Evolutionary conservation across 2,888 invertebrate species (phyloP).

Genomic region (Amphipyra tragopoginis): DNA sequence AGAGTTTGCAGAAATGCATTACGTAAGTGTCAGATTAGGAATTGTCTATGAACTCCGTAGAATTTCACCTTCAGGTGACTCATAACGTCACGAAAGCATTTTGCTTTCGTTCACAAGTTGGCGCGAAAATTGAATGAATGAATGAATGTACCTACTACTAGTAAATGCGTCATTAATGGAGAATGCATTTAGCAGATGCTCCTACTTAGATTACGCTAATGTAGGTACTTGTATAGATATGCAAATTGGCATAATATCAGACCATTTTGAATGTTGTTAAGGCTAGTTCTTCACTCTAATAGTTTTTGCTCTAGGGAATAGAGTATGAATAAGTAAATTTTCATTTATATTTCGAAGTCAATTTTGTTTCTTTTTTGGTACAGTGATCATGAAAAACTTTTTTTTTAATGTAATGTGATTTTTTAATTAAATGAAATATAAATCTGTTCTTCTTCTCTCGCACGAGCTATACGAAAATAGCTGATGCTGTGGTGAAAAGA

Average conservation of each 20-base stretch:
- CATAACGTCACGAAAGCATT: slow-evolving; percentile 15
- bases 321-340: too few species aligned
- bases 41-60: slow-evolving; percentile 36
- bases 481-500: too few species aligned
- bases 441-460: too few species aligned
- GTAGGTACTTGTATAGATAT: neutral
- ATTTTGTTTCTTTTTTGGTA: too few species aligned
- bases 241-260: slow-evolving; percentile 37
- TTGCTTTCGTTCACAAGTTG: slow-evolving; percentile 34
- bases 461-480: too few species aligned
- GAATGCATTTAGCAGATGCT: slow-evolving; percentile 25
- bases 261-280: slow-evolving; percentile 2
- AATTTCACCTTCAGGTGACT: slow-evolving; percentile 46
- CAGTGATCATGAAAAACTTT: too few species aligned
- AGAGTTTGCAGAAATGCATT: neutral
- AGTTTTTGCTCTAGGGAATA: neutral
- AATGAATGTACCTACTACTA: slow-evolving; percentile 20
- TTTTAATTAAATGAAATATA: too few species aligned
- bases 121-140: slow-evolving; percentile 35
- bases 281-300: neutral
- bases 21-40: slow-evolving; percentile 9
- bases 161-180: slow-evolving; percentile 18
- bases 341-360: too few species aligned
- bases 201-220: neutral
- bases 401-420: too few species aligned